These are phyloP conservation scores for Canis aureus DNA, from an alignment of 2,113 vertebrate genomes.

Conservation along the genomic window DNA sequence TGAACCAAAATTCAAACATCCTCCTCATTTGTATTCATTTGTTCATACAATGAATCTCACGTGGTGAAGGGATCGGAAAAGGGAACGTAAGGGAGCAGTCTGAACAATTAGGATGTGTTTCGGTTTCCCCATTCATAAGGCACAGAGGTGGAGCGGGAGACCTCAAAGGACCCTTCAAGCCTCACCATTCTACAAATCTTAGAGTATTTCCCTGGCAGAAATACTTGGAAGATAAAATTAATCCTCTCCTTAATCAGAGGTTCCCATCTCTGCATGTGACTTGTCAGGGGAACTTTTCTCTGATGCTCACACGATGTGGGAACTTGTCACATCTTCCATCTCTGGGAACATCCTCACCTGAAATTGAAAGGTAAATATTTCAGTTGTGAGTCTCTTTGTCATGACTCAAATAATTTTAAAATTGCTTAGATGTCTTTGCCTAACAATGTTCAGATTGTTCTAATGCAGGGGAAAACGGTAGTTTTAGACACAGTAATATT, in stretches of 20 bases:
- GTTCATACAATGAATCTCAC: neutral
- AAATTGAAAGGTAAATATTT: constrained; percentile 91
- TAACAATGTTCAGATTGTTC: constrained; percentile 91
- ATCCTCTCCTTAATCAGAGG: constrained; percentile 76
- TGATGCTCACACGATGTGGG: constrained; percentile 75
- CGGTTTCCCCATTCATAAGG: neutral
- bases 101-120: neutral
- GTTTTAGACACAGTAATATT: constrained; percentile 90
- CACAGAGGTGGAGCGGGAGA: neutral
- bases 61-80: neutral
- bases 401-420: constrained; percentile 92
- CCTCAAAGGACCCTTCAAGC: neutral
- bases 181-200: neutral
- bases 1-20: neutral
- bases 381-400: constrained; percentile 90
- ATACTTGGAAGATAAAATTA: constrained; percentile 78
- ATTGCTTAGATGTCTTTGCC: constrained; percentile 89
- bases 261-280: constrained; percentile 75
- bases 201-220: constrained; percentile 63
- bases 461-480: constrained; percentile 89
- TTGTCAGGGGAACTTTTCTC: constrained; percentile 87
- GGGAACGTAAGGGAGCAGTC: neutral
- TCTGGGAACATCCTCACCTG: constrained; percentile 85
- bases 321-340: constrained; percentile 86
- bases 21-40: neutral